Evolutionary conservation across 2,888 invertebrate genomes (phyloP).

Genomic region (Bellardia bayeri): DNA sequence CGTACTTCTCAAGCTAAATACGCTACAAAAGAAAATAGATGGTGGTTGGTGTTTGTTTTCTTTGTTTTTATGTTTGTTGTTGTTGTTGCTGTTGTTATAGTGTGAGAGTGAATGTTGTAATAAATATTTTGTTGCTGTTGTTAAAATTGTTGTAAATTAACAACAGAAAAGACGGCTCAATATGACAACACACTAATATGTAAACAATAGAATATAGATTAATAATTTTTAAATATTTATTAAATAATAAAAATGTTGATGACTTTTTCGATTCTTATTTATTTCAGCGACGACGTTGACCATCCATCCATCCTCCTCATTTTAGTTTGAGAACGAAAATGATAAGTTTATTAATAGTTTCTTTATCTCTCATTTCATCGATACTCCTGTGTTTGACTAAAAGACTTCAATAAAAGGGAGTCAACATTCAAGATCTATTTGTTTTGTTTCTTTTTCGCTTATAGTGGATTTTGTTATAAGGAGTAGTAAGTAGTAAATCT

Average conservation of each 20-base stretch:
- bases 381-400: constrained; percentile 24
- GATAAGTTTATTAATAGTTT: not conserved
- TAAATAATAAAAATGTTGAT: constrained; percentile 64
- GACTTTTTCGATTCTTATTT: constrained; percentile 52
- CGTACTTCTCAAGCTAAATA: constrained; percentile 67
- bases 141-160: constrained; percentile 36
- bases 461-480: constrained; percentile 31
- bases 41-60: constrained; percentile 14
- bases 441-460: constrained; percentile 27
- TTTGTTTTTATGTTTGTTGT: constrained; percentile 46
- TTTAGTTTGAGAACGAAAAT: constrained; percentile 30
- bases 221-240: constrained; percentile 60
- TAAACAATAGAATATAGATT: constrained; percentile 57
- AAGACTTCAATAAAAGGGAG: constrained; percentile 30
- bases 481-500: constrained; percentile 54
- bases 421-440: constrained; percentile 39
- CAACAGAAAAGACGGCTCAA: constrained; percentile 58
- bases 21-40: constrained; percentile 64
- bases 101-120: constrained; percentile 12
- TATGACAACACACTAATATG: constrained; percentile 49
- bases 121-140: constrained; percentile 51
- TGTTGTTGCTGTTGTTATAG: constrained; percentile 7
- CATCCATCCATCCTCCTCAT: not conserved
- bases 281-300: constrained; percentile 40
- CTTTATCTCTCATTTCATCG: constrained; percentile 31